phyloP scores from a whole-genome alignment of 2,888 invertebrate species.

The Leptinotarsa haldemani region DNA sequence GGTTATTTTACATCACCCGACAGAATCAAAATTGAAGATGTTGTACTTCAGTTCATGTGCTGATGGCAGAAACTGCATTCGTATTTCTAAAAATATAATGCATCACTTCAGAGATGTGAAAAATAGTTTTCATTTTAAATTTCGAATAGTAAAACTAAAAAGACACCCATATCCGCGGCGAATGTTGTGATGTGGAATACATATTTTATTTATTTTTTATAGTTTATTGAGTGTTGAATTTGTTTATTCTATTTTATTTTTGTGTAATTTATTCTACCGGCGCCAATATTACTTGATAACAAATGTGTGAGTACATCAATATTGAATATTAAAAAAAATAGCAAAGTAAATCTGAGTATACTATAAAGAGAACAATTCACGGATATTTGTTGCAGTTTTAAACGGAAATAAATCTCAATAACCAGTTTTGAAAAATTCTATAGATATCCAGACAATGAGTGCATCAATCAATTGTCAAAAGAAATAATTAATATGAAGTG shows the following conservation, averaged over 20 bases:
- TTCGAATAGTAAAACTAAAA: conserved; percentile 57
- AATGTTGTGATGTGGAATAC: conserved; percentile 43
- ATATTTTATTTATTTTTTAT: not conserved
- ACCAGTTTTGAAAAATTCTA: too few relatives aligned
- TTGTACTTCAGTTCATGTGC: conserved; percentile 58
- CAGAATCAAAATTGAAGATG: conserved; percentile 61
- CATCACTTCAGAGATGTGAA: conserved; percentile 59
- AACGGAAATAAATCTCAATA: too few relatives aligned
- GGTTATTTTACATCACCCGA: conserved; percentile 60
- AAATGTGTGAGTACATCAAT: too few relatives aligned
- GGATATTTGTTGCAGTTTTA: too few relatives aligned
- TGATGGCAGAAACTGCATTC: conserved; percentile 59
- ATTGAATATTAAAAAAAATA: too few relatives aligned
- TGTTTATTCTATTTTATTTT: not conserved
- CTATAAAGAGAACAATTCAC: too few relatives aligned
- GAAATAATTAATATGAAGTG: too few relatives aligned
- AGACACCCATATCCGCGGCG: conserved; percentile 56
- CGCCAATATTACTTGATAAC: too few relatives aligned
- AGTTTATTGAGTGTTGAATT: not conserved
- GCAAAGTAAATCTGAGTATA: too few relatives aligned
- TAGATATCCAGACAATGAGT: too few relatives aligned
- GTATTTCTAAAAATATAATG: conserved; percentile 59
- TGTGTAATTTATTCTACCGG: too few relatives aligned
- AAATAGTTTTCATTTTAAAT: conserved; percentile 61
- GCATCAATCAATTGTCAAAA: too few relatives aligned